phyloP scores from a whole-genome alignment of 2,888 invertebrate species.

The Stenoptilia bipunctidactyla region DNA sequence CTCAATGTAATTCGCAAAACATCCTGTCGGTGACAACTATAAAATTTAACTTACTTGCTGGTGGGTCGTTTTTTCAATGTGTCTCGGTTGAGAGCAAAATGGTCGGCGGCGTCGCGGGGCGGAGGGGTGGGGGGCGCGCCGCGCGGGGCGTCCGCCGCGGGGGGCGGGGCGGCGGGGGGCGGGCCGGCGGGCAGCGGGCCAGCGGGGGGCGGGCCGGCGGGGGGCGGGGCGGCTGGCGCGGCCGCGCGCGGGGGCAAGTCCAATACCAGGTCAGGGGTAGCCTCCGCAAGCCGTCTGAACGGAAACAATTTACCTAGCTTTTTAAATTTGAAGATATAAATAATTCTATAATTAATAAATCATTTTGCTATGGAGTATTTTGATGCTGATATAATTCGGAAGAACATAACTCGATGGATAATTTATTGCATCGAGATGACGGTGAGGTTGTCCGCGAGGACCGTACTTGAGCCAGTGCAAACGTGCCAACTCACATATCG shows the following conservation, averaged over 20 bases:
- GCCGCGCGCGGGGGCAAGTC: slow-evolving; percentile 77
- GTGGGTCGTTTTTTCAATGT: slow-evolving; percentile 41
- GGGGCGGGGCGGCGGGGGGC: slow-evolving; percentile 24
- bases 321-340: too few relatives aligned
- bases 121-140: slow-evolving; percentile 15
- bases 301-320: too few relatives aligned
- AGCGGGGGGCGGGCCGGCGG: slow-evolving; percentile 36
- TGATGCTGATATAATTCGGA: too few relatives aligned
- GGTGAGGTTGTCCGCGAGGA: too few relatives aligned
- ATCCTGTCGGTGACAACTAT: too few relatives aligned
- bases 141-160: slow-evolving; percentile 37
- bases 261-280: slow-evolving; percentile 84
- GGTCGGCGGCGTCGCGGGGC: slow-evolving; percentile 36
- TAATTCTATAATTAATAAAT: neutral
- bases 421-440: too few relatives aligned
- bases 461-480: too few relatives aligned
- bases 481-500: too few relatives aligned
- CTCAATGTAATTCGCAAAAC: too few relatives aligned
- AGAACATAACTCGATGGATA: too few relatives aligned
- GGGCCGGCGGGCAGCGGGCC: slow-evolving; percentile 48
- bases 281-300: slow-evolving; percentile 56
- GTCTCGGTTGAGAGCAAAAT: slow-evolving; percentile 48
- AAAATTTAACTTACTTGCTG: slow-evolving; percentile 20
- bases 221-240: slow-evolving; percentile 20
- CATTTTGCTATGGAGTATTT: neutral